Evolutionary conservation across 2,797 vertebrate species (phyloP).

Genomic region (Sebastes jordani): DNA sequence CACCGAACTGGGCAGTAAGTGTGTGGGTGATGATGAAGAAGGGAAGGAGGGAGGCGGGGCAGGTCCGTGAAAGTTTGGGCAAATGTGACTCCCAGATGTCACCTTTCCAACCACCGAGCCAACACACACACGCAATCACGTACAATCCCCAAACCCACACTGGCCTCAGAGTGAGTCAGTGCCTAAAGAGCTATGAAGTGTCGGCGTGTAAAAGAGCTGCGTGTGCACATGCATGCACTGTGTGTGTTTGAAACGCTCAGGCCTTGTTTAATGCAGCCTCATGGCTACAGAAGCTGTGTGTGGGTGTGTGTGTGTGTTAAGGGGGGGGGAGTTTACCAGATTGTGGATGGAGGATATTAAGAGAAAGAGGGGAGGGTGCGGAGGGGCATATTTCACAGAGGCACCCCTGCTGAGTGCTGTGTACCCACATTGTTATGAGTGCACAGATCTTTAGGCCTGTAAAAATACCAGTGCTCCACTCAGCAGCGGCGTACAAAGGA

Average conservation of each 20-base stretch:
- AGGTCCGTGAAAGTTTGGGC: conserved; percentile 87
- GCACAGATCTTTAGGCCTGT: conserved; percentile 89
- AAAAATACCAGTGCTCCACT: conserved; percentile 90
- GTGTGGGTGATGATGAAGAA: conserved; percentile 80
- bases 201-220: conserved; percentile 60
- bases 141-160: conserved; percentile 77
- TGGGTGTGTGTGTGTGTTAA: not conserved
- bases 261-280: conserved; percentile 90
- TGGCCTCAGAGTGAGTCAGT: conserved; percentile 90
- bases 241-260: conserved; percentile 66
- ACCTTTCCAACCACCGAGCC: conserved; percentile 37
- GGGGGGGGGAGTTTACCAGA: conserved; percentile 79
- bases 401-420: conserved; percentile 90
- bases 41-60: conserved; percentile 50
- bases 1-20: conserved; percentile 56
- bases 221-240: conserved; percentile 1
- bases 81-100: conserved; percentile 70
- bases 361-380: conserved; percentile 81
- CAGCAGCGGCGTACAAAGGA: conserved; percentile 83
- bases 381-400: conserved; percentile 87
- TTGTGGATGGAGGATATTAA: conserved; percentile 90
- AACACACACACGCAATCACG: conserved; percentile 26
- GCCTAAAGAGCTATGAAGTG: conserved; percentile 86
- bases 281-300: conserved; percentile 81
- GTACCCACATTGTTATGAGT: conserved; percentile 89